phyloP scores from a whole-genome alignment of 2,113 vertebrate species.

The Pao palembangensis region DNA sequence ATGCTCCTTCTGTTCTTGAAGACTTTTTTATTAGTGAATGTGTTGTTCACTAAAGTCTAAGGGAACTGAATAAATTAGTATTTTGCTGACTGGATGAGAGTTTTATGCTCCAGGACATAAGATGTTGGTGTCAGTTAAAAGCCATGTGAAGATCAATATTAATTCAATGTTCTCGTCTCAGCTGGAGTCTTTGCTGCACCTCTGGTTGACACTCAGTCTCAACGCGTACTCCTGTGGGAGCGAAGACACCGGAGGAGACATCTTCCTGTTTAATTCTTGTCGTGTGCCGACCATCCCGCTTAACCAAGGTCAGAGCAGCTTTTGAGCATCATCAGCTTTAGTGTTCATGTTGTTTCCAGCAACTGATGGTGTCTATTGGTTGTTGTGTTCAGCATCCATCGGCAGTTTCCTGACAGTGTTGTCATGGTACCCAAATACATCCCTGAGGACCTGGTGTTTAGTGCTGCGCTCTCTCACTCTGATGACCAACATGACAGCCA shows the following conservation, averaged over 20 bases:
- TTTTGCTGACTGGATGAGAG: no score
- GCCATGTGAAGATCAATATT: not conserved
- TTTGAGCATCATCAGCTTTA: no score
- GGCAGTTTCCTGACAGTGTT: constrained; percentile 93
- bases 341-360: no score
- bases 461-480: constrained; percentile 96
- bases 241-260: constrained; percentile 89
- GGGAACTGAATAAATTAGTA: no score
- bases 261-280: constrained; percentile 95
- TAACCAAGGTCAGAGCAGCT: constrained; percentile 86
- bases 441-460: constrained; percentile 95
- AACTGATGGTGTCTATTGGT: no score
- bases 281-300: constrained; percentile 91
- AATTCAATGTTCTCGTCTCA: constrained; percentile 38
- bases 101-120: no score
- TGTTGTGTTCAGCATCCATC: constrained; percentile 81
- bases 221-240: constrained; percentile 86
- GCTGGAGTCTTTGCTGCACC: constrained; percentile 94
- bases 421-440: constrained; percentile 96
- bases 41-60: no score
- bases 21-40: no score
- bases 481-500: constrained; percentile 97
- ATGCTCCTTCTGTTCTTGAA: no score
- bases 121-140: no score
- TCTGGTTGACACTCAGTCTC: constrained; percentile 96